Conservation (phyloP, 2,888 invertebrate species). For the Ceramica pisi region DNA sequence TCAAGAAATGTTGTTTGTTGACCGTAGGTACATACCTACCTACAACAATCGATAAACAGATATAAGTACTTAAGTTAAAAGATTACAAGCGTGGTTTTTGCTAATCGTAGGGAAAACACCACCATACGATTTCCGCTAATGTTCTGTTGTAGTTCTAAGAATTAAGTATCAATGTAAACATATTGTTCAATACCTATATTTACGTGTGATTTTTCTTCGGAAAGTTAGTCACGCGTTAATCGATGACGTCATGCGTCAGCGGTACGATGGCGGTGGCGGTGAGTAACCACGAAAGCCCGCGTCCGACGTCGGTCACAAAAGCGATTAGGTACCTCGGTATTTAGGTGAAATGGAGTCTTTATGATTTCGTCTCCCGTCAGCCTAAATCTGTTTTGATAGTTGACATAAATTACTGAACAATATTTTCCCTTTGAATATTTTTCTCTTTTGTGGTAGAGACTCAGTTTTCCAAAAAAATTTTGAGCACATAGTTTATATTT, state of each 20-base stretch:
- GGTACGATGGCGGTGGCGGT: slow-evolving; percentile 83
- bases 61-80: background rate
- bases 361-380: slow-evolving; percentile 44
- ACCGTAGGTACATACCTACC: too few relatives aligned
- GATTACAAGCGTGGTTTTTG: slow-evolving; percentile 13
- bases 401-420: slow-evolving; percentile 1
- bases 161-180: slow-evolving; percentile 70
- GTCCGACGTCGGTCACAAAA: slow-evolving; percentile 72
- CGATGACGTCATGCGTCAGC: slow-evolving; percentile 88
- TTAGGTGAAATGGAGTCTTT: slow-evolving; percentile 78
- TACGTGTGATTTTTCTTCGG: slow-evolving; percentile 76
- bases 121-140: slow-evolving; percentile 43
- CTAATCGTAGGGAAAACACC: slow-evolving; percentile 22
- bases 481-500: background rate
- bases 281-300: slow-evolving; percentile 83
- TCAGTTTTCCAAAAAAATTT: too few relatives aligned
- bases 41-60: slow-evolving; percentile 3
- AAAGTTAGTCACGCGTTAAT: slow-evolving; percentile 85
- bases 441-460: too few relatives aligned
- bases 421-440: too few relatives aligned
- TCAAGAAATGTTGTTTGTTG: background rate
- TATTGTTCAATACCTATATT: slow-evolving; percentile 66
- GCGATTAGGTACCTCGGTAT: slow-evolving; percentile 78
- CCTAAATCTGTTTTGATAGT: slow-evolving; percentile 18
- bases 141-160: slow-evolving; percentile 53